Evolutionary conservation across 2,797 vertebrate species (phyloP), one percentile per base, ranked within the genome.

Genomic region (Naso thynnoides): DNA sequence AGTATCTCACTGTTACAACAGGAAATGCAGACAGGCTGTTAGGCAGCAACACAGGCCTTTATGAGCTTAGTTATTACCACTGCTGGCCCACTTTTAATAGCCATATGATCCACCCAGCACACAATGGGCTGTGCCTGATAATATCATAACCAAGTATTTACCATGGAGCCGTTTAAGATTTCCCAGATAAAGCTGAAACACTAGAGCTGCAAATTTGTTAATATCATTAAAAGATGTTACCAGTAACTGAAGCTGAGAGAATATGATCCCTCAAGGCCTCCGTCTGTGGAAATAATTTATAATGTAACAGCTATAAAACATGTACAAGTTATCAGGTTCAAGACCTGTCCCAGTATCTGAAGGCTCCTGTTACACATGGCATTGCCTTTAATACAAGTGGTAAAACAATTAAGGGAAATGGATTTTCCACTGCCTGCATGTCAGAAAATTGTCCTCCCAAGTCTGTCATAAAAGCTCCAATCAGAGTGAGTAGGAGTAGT

Each of bases 171-270:
- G 96, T 98, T 98, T 97, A 96, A 98, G 95, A 96, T 96, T 98
- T 97, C 96, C 94, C 94, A 95, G 96, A 98, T 97, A 97, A 95
- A 95, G 91, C 92, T 93, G 98, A 97, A 98, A 99, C 95, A 96
- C 95, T 98, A 99, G 96, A 97, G 95, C 95, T 91, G 92, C 95
- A 96, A 97, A 96, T 96, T 95, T 96, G 96, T 97, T 99, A 99
- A 99, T 98, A 97, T 96, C 96, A 96, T 97, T 97, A 98, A 96
- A 95, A 94, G 95, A 97, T 97, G 97, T 97, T 97, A 98, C 94
- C 95, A 95, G 91, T 95, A 97, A 96, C 96, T 95, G 88, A 95
- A 96, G 94, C 94, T 94, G 96, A 95, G 96, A 96, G 94, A 96
- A 96, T 94, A 95, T 79, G 95, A 97, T 97, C 91, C 96, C 96